Evolutionary conservation across 2,888 invertebrate genomes (phyloP).

Genomic region (Drosophila acutilabella): DNA sequence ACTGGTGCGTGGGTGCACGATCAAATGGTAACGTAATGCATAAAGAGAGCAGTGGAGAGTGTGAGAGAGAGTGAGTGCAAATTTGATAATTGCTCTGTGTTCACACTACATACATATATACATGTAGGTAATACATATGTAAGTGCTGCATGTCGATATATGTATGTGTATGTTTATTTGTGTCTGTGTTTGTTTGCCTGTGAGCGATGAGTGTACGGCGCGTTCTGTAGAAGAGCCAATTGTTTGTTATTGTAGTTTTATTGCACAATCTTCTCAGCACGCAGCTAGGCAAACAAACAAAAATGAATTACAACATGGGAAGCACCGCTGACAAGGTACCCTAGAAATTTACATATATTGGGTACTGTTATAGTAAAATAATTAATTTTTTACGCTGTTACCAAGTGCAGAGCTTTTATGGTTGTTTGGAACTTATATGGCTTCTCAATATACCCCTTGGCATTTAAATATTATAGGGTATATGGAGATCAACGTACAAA

Average conservation of each 20-base stretch:
- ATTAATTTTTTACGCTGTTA: background rate
- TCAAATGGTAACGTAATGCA: conserved; percentile 20
- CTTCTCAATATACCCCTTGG: background rate
- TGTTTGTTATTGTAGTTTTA: conserved; percentile 73
- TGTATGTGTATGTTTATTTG: conserved; percentile 3
- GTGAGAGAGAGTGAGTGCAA: conserved; percentile 37
- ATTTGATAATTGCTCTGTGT: conserved; percentile 53
- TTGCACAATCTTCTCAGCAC: conserved; percentile 71
- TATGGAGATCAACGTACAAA: conserved; percentile 9
- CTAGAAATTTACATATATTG: background rate
- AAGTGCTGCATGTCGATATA: background rate
- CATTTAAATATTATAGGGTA: conserved; percentile 18
- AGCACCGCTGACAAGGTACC: conserved; percentile 7
- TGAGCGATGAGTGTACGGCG: conserved; percentile 50
- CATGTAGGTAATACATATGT: conserved; percentile 3
- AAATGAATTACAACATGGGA: background rate
- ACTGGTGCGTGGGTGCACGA: conserved; percentile 49
- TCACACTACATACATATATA: conserved; percentile 1
- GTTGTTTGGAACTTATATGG: background rate
- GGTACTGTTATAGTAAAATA: background rate
- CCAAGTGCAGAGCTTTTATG: too few species aligned
- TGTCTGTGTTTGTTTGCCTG: conserved; percentile 16
- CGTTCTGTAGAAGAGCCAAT: conserved; percentile 52
- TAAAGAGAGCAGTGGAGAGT: conserved; percentile 13
- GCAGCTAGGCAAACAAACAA: conserved; percentile 50